Base-by-base conservation (phyloP, 2,797 vertebrate species). In the Eulemur mongoz region DNA sequence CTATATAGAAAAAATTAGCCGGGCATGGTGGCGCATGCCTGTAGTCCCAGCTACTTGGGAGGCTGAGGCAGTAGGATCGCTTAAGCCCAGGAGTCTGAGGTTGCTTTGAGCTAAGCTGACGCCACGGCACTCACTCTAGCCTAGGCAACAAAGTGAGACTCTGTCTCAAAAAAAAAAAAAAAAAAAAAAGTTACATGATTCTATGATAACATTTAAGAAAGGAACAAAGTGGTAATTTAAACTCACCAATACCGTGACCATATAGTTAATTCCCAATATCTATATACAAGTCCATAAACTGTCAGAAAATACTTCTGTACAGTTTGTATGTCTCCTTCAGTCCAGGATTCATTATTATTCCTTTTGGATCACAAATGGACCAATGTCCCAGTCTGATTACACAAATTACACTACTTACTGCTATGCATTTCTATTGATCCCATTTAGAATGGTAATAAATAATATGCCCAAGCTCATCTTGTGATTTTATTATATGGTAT, bases 361-460 rank as follows among this genome's bases (percentile, higher is more conserved):
- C 32, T 38, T 87, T 30, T 54, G 40, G 22, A 48, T 92, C 63
- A 82, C 35, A 7, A 65, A 38, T 78, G 8, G 2, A 22, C 3
- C 32, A 85, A 52, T 54, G 3, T 0, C 0, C 25, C 2, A 12
- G 8, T 91, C 8, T 10, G 86, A 0, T 57, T 69, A 76, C 23
- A 86, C 45, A 95, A 48, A 82, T 89, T 70, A 72, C 1, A 67
- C 9, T 43, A 7, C 23, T 79, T 48, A 67, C 11, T 96, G 4
- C 72, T 50, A 72, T 86, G 30, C 43, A 40, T 86, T 35, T 81
- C 18, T 63, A 12, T 27, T 69, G 35, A 85, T 73, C 27, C 25
- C 32, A 91, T 40, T 94, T 63, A 85, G 17, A 87, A 89, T 63
- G 2, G 4, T 90, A 92, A 83, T 82, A 76, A 61, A 83, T 89